Percentiles rank a stretch among this genome's conserved stretches.
Conservation (phyloP, 2,888 invertebrate species). For the Stenodema calcarata region DNA sequence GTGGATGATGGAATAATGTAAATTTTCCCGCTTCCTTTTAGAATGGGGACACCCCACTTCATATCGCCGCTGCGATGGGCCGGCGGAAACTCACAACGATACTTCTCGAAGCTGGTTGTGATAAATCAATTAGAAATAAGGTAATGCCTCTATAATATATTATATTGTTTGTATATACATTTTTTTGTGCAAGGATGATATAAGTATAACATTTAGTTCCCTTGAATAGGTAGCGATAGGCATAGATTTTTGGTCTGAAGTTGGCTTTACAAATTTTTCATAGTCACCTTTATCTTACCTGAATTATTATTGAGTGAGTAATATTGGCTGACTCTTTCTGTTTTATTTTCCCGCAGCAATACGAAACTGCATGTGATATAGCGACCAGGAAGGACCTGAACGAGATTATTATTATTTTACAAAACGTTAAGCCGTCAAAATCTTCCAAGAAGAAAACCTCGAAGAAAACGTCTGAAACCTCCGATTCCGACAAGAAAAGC, state of each 20-base stretch:
- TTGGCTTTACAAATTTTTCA: no score
- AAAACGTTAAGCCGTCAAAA: conserved; percentile 59
- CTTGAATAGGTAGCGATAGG: no score
- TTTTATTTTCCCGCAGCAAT: conserved; percentile 65
- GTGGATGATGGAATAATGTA: no score
- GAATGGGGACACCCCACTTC: conserved; percentile 93
- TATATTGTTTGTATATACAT: no score
- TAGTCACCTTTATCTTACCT: no score
- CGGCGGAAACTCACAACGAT: conserved; percentile 88
- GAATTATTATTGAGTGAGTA: no score
- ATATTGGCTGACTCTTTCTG: no score
- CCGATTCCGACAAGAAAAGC: conserved; percentile 53
- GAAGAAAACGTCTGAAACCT: conserved; percentile 53
- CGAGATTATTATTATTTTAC: conserved; percentile 82
- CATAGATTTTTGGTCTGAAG: no score
- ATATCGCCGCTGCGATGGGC: conserved; percentile 94
- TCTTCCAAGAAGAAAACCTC: conserved; percentile 49
- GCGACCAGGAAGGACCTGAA: conserved; percentile 83
- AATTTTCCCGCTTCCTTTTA: conserved; percentile 57
- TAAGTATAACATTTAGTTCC: no score
- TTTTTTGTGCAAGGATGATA: no score
- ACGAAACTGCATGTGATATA: conserved; percentile 88
- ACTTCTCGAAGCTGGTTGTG: conserved; percentile 85
- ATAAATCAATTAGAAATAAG: conserved; percentile 75
- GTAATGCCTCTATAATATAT: conserved; percentile 59